phyloP scores from a whole-genome alignment of 1,140 invertebrate genomes.

The Nasonia giraulti region DNA sequence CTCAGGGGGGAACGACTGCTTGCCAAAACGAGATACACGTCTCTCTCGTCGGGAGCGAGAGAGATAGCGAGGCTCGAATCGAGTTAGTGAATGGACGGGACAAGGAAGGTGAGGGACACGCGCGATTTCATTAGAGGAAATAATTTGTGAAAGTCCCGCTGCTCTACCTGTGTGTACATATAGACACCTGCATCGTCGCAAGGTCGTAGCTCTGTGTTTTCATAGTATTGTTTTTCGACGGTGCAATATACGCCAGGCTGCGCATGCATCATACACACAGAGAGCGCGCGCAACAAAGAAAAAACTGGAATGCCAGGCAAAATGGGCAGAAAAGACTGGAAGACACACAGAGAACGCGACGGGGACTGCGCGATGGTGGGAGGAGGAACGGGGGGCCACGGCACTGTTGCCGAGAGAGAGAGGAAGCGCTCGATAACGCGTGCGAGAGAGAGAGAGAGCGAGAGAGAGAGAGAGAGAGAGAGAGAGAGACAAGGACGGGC shows the following conservation, averaged over 20 bases:
- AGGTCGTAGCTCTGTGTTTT: not conserved
- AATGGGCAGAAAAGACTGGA: slow-evolving; percentile 8
- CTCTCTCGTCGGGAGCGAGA: too few relatives aligned
- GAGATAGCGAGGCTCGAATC: not conserved
- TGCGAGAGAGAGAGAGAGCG: too few relatives aligned
- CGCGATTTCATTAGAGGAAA: slow-evolving; percentile 11
- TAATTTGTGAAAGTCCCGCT: not conserved
- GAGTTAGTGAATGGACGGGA: not conserved
- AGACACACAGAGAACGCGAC: not conserved
- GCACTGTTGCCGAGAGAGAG: slow-evolving; percentile 3
- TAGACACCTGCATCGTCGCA: not conserved
- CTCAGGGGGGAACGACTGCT: not conserved
- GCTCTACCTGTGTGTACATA: not conserved
- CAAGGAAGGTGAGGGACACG: not conserved
- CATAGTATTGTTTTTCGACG: too few relatives aligned
- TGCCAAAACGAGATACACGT: not conserved
- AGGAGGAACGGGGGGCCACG: not conserved
- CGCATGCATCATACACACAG: too few relatives aligned
- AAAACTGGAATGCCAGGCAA: not conserved
- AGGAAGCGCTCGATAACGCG: too few relatives aligned
- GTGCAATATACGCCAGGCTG: too few relatives aligned
- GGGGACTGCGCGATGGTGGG: not conserved
- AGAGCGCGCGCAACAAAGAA: not conserved
- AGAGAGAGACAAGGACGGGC: not conserved
- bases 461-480: not conserved